Percentiles rank a stretch among this genome's conserved stretches.
Evolutionary conservation across 2,113 vertebrate genomes (phyloP).

Genomic region (Hipposideros armiger): DNA sequence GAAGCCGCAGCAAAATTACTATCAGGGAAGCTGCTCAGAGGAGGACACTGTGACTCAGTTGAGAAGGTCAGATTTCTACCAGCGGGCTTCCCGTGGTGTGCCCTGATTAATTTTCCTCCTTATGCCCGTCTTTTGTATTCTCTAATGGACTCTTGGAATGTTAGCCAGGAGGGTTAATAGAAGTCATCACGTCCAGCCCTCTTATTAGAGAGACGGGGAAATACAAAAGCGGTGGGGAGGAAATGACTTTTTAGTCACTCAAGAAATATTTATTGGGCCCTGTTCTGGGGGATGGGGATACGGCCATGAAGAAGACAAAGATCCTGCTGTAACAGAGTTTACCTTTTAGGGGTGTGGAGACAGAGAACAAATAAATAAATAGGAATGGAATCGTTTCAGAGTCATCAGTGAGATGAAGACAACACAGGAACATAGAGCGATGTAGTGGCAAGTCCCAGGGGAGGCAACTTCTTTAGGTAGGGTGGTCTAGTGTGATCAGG

Average conservation of each 20-base stretch:
- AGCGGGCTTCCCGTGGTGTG: background rate
- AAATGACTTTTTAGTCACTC: background rate
- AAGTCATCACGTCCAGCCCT: background rate
- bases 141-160: slow-evolving; percentile 31
- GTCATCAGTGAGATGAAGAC: background rate
- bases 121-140: slow-evolving; percentile 30
- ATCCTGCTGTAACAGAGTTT: background rate
- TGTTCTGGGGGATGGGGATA: background rate
- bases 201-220: background rate
- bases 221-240: background rate
- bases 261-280: background rate
- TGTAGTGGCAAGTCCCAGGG: background rate
- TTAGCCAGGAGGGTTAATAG: slow-evolving; percentile 48
- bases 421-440: background rate
- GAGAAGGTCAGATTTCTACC: background rate
- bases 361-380: background rate
- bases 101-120: slow-evolving; percentile 46
- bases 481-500: background rate
- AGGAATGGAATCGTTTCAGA: background rate
- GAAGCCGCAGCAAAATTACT: background rate
- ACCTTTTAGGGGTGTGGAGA: background rate
- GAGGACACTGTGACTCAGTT: background rate
- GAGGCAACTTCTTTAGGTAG: background rate
- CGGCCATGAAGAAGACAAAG: background rate
- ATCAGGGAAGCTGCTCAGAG: background rate